Evolutionary conservation across 2,797 vertebrate species (phyloP).

Genomic region (Myotis planiceps): DNA sequence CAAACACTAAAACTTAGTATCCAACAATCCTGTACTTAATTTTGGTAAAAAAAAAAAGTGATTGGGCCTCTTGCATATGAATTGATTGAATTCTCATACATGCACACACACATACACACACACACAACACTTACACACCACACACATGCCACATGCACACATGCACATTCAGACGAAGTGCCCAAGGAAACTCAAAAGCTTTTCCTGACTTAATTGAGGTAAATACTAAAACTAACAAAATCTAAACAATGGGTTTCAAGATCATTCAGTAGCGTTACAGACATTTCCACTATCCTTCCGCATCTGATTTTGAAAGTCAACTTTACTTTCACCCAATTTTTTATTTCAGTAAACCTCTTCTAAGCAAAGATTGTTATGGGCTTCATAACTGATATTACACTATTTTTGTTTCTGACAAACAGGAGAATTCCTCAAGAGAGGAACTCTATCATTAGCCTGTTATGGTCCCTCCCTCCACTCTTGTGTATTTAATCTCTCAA

Average conservation of each 20-base stretch:
- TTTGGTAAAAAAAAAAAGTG: not conserved
- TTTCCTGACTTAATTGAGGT: not conserved
- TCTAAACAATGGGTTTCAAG: not conserved
- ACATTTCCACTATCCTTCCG: no score
- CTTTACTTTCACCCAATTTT: not conserved
- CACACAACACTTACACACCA: no score
- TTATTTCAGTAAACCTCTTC: not conserved
- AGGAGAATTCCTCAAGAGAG: constrained; percentile 16
- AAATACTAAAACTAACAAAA: not conserved
- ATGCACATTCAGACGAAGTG: not conserved
- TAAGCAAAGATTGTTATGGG: not conserved
- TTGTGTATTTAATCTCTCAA: constrained; percentile 17
- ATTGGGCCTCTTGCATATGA: not conserved
- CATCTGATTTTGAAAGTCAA: not conserved
- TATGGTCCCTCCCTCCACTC: not conserved
- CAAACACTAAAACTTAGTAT: not conserved
- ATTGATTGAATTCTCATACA: not conserved
- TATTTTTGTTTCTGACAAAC: not conserved
- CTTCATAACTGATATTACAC: not conserved
- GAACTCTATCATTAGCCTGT: not conserved
- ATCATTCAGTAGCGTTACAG: not conserved
- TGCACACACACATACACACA: rapidly evolving
- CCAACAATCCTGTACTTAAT: not conserved
- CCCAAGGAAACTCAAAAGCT: not conserved
- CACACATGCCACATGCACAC: rapidly evolving